phyloP scores from a whole-genome alignment of 2,797 vertebrate species.

The Esox lucius region DNA sequence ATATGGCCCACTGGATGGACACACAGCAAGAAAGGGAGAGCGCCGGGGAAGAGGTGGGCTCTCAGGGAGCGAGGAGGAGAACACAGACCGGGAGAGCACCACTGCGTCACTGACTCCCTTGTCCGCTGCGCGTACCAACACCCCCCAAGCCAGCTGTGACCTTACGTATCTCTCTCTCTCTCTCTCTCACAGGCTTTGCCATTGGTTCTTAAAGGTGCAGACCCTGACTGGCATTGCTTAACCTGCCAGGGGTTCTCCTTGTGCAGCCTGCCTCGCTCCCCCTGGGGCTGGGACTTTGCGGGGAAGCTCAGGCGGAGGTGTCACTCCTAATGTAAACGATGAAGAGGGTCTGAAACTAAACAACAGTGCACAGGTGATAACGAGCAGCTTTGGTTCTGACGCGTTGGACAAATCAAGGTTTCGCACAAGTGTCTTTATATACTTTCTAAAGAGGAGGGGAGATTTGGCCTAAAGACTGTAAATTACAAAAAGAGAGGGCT shows the following conservation, averaged over 20 bases:
- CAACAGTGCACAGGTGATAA: no score
- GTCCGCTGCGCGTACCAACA: conserved; percentile 9
- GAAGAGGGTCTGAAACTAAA: no score
- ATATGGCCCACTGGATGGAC: conserved; percentile 32
- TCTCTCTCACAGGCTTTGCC: not conserved
- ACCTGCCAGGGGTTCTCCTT: not conserved
- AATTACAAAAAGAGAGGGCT: no score
- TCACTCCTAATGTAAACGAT: no score
- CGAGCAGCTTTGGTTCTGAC: no score
- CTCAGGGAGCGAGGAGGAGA: not conserved
- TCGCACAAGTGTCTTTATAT: no score
- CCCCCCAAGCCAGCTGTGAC: conserved; percentile 23
- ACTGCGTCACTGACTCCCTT: conserved; percentile 19
- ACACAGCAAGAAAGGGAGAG: conserved; percentile 22
- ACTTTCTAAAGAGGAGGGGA: no score
- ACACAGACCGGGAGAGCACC: not conserved
- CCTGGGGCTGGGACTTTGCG: not conserved
- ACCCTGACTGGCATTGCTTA: not conserved
- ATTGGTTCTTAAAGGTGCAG: not conserved
- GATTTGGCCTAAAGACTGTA: no score
- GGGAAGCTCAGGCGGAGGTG: not conserved
- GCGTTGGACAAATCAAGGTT: no score
- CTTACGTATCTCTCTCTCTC: conserved; percentile 25
- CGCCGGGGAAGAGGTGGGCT: not conserved
- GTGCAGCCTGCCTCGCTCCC: not conserved